phyloP scores from a whole-genome alignment of 2,113 vertebrate genomes.

The Panurus biarmicus region DNA sequence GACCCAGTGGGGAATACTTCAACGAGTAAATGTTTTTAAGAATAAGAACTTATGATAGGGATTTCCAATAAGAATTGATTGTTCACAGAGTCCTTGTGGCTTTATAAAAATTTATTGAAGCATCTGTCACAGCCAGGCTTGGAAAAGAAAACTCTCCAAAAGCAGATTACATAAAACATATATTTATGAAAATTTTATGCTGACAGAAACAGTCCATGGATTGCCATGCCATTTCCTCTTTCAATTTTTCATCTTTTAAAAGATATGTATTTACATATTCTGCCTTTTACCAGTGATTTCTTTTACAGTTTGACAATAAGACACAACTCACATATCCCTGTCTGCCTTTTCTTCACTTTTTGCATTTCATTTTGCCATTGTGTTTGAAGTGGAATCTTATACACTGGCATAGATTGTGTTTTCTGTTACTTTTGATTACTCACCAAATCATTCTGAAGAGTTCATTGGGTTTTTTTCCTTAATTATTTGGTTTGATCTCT shows the following conservation, averaged over 20 bases:
- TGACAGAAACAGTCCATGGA: background rate
- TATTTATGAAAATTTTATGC: background rate
- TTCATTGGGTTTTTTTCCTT: background rate
- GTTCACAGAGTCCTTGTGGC: background rate
- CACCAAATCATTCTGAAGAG: background rate
- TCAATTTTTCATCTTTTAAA: background rate
- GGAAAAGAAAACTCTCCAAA: background rate
- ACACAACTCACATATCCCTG: background rate
- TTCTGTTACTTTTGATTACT: slow-evolving; percentile 39
- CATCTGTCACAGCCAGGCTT: background rate
- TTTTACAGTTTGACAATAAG: background rate
- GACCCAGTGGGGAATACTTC: background rate
- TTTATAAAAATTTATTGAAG: background rate
- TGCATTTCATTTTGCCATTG: slow-evolving; percentile 4
- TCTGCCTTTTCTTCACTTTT: slow-evolving; percentile 2
- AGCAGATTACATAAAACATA: background rate
- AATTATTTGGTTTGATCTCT: slow-evolving; percentile 38
- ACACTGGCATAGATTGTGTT: background rate
- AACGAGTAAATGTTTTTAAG: background rate
- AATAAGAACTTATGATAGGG: background rate
- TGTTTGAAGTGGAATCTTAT: slow-evolving; percentile 5
- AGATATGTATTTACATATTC: background rate
- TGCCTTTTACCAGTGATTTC: slow-evolving; percentile 10
- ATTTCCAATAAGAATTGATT: background rate
- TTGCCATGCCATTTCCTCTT: background rate